phyloP scores from a whole-genome alignment of 2,113 vertebrate genomes.

The Cnemophilus loriae region DNA sequence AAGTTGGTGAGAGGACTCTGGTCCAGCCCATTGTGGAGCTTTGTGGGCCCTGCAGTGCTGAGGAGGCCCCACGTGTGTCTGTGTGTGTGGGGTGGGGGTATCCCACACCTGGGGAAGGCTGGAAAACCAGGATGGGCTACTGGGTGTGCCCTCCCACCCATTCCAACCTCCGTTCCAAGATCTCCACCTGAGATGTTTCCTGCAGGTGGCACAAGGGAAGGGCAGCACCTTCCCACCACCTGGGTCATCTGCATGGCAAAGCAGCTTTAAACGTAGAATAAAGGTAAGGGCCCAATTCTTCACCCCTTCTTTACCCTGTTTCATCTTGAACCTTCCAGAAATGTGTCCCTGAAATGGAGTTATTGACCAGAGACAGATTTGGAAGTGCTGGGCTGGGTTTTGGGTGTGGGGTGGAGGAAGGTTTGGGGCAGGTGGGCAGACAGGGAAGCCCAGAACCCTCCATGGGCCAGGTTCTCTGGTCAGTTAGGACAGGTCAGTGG shows the following conservation, averaged over 20 bases:
- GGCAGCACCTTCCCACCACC: not conserved
- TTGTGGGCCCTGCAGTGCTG: not conserved
- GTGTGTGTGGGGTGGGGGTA: too few species aligned
- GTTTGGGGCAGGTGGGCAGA: not conserved
- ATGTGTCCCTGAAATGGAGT: not conserved
- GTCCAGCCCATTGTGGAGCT: not conserved
- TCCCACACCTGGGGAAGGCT: not conserved
- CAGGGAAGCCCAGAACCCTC: accelerated
- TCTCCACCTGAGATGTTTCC: not conserved
- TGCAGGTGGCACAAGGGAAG: not conserved
- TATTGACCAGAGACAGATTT: not conserved
- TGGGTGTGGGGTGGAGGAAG: not conserved
- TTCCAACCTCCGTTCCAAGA: accelerated
- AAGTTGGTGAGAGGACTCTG: not conserved
- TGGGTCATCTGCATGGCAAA: not conserved
- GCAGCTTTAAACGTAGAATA: accelerated
- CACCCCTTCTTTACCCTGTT: not conserved
- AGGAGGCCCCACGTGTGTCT: not conserved
- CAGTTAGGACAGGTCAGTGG: not conserved
- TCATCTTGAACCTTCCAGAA: not conserved
- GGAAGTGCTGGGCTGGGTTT: not conserved
- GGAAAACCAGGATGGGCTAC: not conserved
- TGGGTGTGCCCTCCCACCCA: not conserved
- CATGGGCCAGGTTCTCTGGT: accelerated
- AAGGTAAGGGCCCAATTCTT: not conserved